Base-by-base conservation (phyloP, 2,888 invertebrate genomes). In the Lochmaea crataegi region DNA sequence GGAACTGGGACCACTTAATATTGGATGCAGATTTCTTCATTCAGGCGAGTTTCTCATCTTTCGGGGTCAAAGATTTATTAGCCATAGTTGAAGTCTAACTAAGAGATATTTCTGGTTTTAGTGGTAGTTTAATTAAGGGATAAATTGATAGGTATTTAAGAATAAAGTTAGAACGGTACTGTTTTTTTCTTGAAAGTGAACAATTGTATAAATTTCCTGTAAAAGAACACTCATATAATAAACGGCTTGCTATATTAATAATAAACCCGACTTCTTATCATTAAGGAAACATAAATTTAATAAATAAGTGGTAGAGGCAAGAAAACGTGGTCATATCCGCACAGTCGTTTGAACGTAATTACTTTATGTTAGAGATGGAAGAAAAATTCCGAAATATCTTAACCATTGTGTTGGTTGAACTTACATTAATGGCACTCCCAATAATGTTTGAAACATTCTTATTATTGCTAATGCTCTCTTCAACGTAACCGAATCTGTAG, bases 1-100 rank as follows among this genome's bases (percentile, higher is more conserved):
- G 69, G 73, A 74, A 75, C 56, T 71, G 76, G 76, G 76, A 76
- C 76, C 74, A 75, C 77, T 79, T 80, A 75, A 75, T 75, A 75
- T 65, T 61, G 71, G 69, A 74, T 77, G 74, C 74, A 73, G 77
- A 77, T 75, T 75, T 75, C 77, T 74, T 72, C 71, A 67, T 77
- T 77, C 51, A 18, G 11, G 41, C 18, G 38, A 68, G 14, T 74
- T 71, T 71, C 74, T 74, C 71, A 67, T 74, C 65, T 65, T 57
- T 60, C 51, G 63, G 56, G 48, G 32, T 38, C 53, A 14, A 18
- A 53, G 64, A 70, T 70, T 70, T 70, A 70, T 70, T 57, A 60
- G 65, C 38, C 10, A 6, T n/a, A 26, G 4, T 32, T 32, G 45
- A 14, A n/a, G 18, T 64, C 65, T 70, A 69, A 63, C 63, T 56